phyloP scores from a whole-genome alignment of 2,888 invertebrate genomes.

The Plebejus melissa region DNA sequence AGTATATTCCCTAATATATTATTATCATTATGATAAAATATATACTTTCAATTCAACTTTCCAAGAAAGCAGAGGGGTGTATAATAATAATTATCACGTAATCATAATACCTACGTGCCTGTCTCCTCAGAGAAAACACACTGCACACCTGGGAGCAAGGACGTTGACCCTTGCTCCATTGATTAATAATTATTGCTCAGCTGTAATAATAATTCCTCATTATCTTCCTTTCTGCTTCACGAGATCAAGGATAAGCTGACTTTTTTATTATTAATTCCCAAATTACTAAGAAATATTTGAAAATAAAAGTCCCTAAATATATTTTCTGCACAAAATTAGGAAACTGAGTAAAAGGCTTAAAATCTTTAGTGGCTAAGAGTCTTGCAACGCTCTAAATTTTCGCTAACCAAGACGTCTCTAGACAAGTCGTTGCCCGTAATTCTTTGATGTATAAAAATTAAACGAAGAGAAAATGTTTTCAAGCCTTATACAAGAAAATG shows the following conservation, averaged over 20 bases:
- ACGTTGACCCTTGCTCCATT: not conserved
- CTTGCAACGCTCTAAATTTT: constrained; percentile 14
- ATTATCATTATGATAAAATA: not conserved
- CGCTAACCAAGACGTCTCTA: constrained; percentile 3
- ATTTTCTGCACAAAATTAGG: not conserved
- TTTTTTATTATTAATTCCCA: not conserved
- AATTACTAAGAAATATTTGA: not conserved
- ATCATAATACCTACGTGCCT: not conserved
- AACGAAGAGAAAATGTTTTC: constrained; percentile 3
- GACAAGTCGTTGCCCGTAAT: constrained; percentile 19
- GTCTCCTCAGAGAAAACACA: not conserved
- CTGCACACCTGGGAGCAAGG: not conserved
- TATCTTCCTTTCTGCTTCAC: too few relatives aligned
- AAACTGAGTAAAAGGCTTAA: constrained; percentile 12
- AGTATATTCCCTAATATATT: not conserved
- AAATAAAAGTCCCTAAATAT: not conserved
- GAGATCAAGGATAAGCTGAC: not conserved
- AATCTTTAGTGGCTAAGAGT: constrained; percentile 13
- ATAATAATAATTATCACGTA: not conserved
- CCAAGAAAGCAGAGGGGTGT: not conserved
- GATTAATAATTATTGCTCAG: too few relatives aligned
- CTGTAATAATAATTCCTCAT: too few relatives aligned
- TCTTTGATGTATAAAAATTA: constrained; percentile 14
- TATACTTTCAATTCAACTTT: too few relatives aligned
- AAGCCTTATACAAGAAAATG: not conserved